Evolutionary conservation across 2,797 vertebrate species (phyloP).

Genomic region (Cottoperca gobio): DNA sequence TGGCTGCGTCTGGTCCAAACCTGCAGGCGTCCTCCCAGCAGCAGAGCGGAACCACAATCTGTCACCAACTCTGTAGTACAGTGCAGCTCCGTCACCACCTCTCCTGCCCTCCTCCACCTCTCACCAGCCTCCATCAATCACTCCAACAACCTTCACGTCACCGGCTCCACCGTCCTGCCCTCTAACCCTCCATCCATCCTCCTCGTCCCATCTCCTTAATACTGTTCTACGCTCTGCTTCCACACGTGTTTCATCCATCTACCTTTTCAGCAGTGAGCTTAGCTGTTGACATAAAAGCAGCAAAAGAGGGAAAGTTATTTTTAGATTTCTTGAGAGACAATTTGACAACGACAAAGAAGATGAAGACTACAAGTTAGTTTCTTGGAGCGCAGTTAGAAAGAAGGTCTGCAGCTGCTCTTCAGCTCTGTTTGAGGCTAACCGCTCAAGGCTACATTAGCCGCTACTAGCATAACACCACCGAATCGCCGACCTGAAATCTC

Average conservation of each 20-base stretch:
- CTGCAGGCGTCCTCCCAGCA: constrained; percentile 62
- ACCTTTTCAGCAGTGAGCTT: neutral
- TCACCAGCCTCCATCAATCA: constrained; percentile 32
- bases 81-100: constrained; percentile 33
- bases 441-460: no score
- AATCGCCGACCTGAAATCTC: no score
- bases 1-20: constrained; percentile 46
- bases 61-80: constrained; percentile 63
- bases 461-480: no score
- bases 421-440: no score
- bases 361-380: no score
- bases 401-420: no score
- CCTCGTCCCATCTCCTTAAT: neutral
- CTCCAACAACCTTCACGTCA: constrained; percentile 17
- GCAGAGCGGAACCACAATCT: constrained; percentile 72
- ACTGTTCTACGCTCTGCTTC: neutral
- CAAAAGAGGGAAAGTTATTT: neutral
- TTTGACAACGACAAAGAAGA: neutral
- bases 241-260: neutral
- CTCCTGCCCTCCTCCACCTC: constrained; percentile 31
- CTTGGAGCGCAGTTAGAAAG: no score
- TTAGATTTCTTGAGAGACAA: neutral
- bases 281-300: no score
- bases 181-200: constrained; percentile 14
- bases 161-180: constrained; percentile 7